Evolutionary conservation across 2,888 invertebrate species (phyloP), one percentile per base, ranked within the genome.

Genomic region (Philhelius pedissequus): DNA sequence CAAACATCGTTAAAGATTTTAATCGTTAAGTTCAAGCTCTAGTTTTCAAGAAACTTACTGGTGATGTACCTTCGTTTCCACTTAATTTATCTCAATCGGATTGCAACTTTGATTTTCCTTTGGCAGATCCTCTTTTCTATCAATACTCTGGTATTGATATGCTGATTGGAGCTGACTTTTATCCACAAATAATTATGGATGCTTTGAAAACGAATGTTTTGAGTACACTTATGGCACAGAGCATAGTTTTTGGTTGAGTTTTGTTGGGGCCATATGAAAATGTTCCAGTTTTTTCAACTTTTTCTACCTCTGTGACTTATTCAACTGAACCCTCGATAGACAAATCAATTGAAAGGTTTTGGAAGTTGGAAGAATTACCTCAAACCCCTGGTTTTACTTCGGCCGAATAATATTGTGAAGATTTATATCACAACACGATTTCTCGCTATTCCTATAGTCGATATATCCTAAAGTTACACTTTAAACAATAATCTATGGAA

Each of bases 181-280:
- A n/a, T n/a, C n/a, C n/a, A 68, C 8, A 9, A 4, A 66, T 75
- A 15, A 20, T 75, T 20, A 11, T 22, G n/a, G 68, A 56, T 9
- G 66, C 56, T 6, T 2, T 68, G 8, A 52, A 52, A 30, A n/a
- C n/a, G 35, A 56, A 43, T 15, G 30, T 70, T 13, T 7, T 62
- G 8, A 32, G 32, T 13, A 22, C 70, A 11, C 7, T 77, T n/a
- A n/a, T n/a, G n/a, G 77, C 77, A 3, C 62, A 70, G 20, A 50
- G 62, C n/a, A 70, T 62, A 6, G 62, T 77, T 8, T 77, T 70
- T n/a, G 62, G 70, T 3, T 77, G 77, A 60, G 52, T 77, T 4
- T 8, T 74, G 6, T 15, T 69, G 2, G 69, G 69, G 30, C 43
- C 18, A 40, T 27, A 48, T 54, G 11, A 27, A 13, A 11, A 22